Base-by-base conservation (phyloP, 2,888 invertebrate species). In the Watsonalla cultraria region DNA sequence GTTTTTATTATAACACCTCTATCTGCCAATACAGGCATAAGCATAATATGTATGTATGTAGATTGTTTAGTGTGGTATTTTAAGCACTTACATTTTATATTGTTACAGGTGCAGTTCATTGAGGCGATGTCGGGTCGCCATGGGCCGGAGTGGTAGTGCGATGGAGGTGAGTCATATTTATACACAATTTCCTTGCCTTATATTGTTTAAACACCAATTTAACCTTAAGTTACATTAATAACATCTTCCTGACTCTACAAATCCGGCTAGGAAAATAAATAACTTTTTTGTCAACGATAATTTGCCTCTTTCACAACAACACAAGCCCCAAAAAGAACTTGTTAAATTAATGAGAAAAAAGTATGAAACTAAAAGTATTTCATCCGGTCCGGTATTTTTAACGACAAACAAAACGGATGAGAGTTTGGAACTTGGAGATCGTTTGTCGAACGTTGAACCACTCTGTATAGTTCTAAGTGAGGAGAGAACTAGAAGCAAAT, bases 121-220 rank as follows among this genome's bases (percentile, higher is more conserved):
- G 58, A 73, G 70, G 78, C 68, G 76, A 86, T 85, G 82, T 70
- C 65, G 72, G 59, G 60, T 68, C 75, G 69, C 70, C 72, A 88
- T 88, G 88, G 80, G 73, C 73, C 78, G 68, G 56, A 76, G 76
- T 68, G 71, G 79, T 82, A 84, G 78, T 80, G 76, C 82, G 59
- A 89, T 89, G 88, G 82, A 86, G 85, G 87, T 87, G 70, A 51
- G 73, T 66, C 24, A 53, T n/a, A n/a, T 54, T 51, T 55, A 52
- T 46, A 24, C 1, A 24, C 24, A 51, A 51, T 51, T 33, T 24
- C 34, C n/a, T 52, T 47, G 51, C 51, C 34, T 33, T 51, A 42
- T 50, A 9, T 39, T n/a, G 11, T n/a, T 13, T 7, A 13, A n/a
- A 35, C 0, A 9, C n/a, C n/a, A n/a, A n/a, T n/a, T n/a, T n/a